Evolutionary conservation across 2,113 vertebrate genomes (phyloP), one percentile per base, ranked within the genome.

Genomic region (Benitochromis conjunctus): DNA sequence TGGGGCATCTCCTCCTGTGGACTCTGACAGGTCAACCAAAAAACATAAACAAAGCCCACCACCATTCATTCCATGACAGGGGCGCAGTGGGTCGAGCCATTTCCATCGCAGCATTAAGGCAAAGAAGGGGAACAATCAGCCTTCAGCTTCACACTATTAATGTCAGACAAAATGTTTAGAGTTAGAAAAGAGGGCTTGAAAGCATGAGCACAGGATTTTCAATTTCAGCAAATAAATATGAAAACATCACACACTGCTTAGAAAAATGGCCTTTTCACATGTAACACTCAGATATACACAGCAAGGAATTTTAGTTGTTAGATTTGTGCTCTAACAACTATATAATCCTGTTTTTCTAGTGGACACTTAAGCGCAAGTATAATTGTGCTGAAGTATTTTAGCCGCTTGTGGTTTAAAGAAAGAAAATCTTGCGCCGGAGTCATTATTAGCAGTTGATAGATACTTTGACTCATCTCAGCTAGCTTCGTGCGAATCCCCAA

Each of bases 1-100:
- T 83, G 97, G 96, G 85, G 97, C 90, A 48, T 99, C 97, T 94
- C 97, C 89, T 94, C 97, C 97, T 94, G 98, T 97, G 82, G 98
- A 96, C 95, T 99, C 98, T 99, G 95, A 81, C 76, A 62, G 80
- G 82, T 82, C 80, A 82, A 87, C 43, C 55, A 21, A 80, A 86
- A 74, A 84, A 56, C 82, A 57, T 66, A 84, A 69, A 80, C 53
- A 82, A 14, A 89, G 71, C 19, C 34, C 48, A 87, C 34, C 48
- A 87, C 48, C 81, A 64, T 31, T 26, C 64, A 64, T 26, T 26
- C 64, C 79, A 38, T 56, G 56, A 71, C 88, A 79, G 79, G 83
- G 85, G 71, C 80, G 81, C 36, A 80, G 86, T 4, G 43, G 77
- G 82, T 57, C 31, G 55, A 89, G 79, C 80, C 71, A 13, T 96